phyloP scores from a whole-genome alignment of 2,113 vertebrate species.

The Melanerpes aurifrons region DNA sequence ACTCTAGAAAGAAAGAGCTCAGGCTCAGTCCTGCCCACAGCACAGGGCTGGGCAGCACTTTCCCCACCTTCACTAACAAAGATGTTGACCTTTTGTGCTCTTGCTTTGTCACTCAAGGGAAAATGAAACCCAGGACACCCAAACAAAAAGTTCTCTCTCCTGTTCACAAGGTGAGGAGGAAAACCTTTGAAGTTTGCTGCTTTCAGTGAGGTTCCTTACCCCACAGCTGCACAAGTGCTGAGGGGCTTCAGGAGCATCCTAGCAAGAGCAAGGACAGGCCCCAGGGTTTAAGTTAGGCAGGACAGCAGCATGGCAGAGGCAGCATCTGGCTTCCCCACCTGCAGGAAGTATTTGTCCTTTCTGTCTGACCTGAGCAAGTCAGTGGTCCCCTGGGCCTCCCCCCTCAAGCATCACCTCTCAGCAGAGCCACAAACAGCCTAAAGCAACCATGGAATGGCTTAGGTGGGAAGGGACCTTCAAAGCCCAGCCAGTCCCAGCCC shows the following conservation, averaged over 20 bases:
- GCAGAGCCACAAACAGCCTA: neutral
- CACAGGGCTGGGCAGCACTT: neutral
- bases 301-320: neutral
- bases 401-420: neutral
- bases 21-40: neutral
- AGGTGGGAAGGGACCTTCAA: no score
- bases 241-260: neutral
- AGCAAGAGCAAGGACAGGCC: no score
- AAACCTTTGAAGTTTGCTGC: neutral
- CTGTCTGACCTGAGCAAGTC: neutral
- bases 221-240: neutral
- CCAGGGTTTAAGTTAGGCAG: neutral
- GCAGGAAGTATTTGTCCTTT: neutral
- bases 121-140: no score
- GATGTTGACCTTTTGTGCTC: neutral
- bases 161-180: neutral
- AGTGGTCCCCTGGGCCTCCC: neutral
- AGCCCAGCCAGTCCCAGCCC: no score
- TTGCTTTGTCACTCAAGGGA: neutral
- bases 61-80: neutral
- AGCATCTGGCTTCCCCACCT: neutral
- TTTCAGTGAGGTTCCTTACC: neutral
- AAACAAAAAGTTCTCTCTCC: neutral
- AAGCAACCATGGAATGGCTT: neutral
- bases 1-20: constrained; percentile 76